phyloP scores from a whole-genome alignment of 2,888 invertebrate genomes.

The Serripes groenlandicus region DNA sequence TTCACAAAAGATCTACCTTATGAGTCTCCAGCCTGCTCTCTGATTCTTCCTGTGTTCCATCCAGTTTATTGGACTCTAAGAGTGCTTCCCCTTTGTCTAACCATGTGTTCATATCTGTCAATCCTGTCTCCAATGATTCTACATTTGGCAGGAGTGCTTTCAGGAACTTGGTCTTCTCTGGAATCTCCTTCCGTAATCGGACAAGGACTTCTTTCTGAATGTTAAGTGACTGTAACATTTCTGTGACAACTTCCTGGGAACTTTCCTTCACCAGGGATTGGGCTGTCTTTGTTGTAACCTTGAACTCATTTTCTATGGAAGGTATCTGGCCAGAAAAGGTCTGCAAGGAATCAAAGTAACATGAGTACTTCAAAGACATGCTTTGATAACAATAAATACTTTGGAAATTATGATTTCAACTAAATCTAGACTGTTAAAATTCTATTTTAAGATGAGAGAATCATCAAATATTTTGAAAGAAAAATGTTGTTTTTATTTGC shows the following conservation, averaged over 20 bases:
- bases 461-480: no score
- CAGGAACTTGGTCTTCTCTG: conserved; percentile 91
- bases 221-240: conserved; percentile 93
- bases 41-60: conserved; percentile 91
- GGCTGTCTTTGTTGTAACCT: conserved; percentile 96
- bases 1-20: conserved; percentile 89
- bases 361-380: no score
- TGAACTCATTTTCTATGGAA: conserved; percentile 95
- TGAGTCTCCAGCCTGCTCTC: conserved; percentile 93
- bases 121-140: conserved; percentile 95
- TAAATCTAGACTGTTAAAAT: no score
- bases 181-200: conserved; percentile 89
- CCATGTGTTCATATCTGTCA: conserved; percentile 95
- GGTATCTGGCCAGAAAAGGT: conserved; percentile 93
- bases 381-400: no score
- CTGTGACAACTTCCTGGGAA: conserved; percentile 95
- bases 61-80: conserved; percentile 89
- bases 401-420: no score
- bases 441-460: no score
- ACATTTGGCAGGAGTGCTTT: conserved; percentile 89
- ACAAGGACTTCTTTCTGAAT: conserved; percentile 83
- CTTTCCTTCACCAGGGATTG: conserved; percentile 96
- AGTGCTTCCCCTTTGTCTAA: conserved; percentile 93
- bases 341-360: conserved; percentile 86
- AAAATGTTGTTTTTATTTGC: no score